Conservation (phyloP, 92 coral and sea anemone species). For the Porites cylindrica region DNA sequence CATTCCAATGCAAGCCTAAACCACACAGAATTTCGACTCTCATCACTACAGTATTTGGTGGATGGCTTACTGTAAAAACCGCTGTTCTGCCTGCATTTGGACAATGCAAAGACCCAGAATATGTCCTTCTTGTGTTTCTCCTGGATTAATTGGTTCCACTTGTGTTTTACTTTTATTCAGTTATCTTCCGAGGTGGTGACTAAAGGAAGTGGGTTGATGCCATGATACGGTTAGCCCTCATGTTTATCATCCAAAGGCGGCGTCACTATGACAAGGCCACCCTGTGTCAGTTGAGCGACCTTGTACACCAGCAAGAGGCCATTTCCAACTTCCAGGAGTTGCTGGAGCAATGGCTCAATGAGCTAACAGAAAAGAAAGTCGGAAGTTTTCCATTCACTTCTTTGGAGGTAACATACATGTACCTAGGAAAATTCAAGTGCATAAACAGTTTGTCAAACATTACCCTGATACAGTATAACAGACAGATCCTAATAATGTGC, state of each 20-base stretch:
- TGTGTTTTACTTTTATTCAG: slow-evolving; percentile 60
- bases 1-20: slow-evolving; percentile 59
- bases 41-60: slow-evolving; percentile 10
- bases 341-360: slow-evolving; percentile 22
- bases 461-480: background rate
- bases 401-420: slow-evolving; percentile 37
- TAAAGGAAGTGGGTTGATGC: background rate
- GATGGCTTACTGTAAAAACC: slow-evolving; percentile 35
- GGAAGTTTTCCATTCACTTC: slow-evolving; percentile 63
- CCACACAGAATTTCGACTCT: slow-evolving; percentile 47
- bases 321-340: background rate
- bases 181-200: slow-evolving; percentile 46
- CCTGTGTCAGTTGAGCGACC: slow-evolving; percentile 32
- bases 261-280: slow-evolving; percentile 56
- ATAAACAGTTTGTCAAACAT: background rate
- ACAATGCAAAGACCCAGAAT: slow-evolving; percentile 50
- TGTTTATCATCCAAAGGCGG: slow-evolving; percentile 52
- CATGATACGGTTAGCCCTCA: slow-evolving; percentile 31
- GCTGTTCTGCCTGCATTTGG: slow-evolving; percentile 41
- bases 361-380: slow-evolving; percentile 63
- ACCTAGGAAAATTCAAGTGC: too few species aligned
- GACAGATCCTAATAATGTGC: background rate
- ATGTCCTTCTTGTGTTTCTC: slow-evolving; percentile 14
- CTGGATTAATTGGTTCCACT: slow-evolving; percentile 63
- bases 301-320: slow-evolving; percentile 24